These are phyloP conservation scores for Drosophila lutescens DNA, from an alignment of 2,888 invertebrate species.

Conservation along the genomic window DNA sequence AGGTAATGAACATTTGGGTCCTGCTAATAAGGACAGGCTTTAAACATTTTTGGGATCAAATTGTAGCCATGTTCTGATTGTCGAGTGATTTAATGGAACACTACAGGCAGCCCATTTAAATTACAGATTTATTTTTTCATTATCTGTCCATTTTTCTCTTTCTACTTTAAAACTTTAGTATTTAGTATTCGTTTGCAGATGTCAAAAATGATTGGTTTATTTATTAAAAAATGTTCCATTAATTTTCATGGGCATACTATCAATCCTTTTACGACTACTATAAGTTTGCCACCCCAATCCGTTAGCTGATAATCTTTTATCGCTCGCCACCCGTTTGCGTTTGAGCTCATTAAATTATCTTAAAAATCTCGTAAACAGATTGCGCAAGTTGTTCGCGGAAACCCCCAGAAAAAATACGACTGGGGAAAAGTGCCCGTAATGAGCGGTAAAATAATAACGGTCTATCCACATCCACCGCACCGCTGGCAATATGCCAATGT, in stretches of 20 bases:
- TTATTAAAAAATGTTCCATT: background rate
- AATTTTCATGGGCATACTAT: too few relatives aligned
- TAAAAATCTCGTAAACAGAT: slow-evolving; percentile 25
- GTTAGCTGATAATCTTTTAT: slow-evolving; percentile 24
- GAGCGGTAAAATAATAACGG: slow-evolving; percentile 58
- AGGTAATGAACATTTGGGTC: slow-evolving; percentile 14
- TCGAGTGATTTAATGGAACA: background rate
- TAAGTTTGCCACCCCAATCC: slow-evolving; percentile 5
- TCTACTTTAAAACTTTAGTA: background rate
- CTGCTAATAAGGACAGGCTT: slow-evolving; percentile 4
- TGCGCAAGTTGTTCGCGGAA: slow-evolving; percentile 2
- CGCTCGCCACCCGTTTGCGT: background rate
- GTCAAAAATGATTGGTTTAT: background rate
- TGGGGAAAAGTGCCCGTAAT: slow-evolving; percentile 47
- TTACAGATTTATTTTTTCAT: background rate
- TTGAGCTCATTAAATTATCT: slow-evolving; percentile 31
- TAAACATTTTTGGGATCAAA: slow-evolving; percentile 10
- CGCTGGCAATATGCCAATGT: slow-evolving; percentile 72
- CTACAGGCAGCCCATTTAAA: too few relatives aligned
- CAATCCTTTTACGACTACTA: slow-evolving; percentile 20
- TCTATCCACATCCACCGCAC: slow-evolving; percentile 33
- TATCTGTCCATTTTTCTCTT: background rate
- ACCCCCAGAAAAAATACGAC: background rate
- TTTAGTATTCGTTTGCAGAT: background rate
- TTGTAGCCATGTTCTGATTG: background rate